phyloP scores from a whole-genome alignment of 2,888 invertebrate species.

The Megastigmus dorsalis region DNA sequence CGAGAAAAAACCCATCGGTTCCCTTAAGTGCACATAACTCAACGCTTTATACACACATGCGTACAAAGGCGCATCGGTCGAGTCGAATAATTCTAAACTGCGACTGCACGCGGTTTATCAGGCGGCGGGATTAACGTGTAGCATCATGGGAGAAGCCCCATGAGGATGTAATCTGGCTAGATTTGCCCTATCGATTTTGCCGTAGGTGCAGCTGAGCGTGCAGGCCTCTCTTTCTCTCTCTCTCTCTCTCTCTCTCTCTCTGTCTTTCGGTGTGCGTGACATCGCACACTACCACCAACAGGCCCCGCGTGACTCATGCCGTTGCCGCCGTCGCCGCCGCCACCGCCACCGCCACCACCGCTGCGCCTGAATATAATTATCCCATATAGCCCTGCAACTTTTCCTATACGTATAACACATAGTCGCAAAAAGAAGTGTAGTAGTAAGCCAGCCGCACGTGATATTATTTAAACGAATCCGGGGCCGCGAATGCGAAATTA shows the following conservation, averaged over 20 bases:
- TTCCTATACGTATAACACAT: too few species aligned
- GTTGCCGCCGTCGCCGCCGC: not conserved
- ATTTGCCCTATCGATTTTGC: slow-evolving; percentile 74
- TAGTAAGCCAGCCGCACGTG: too few species aligned
- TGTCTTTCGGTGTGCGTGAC: slow-evolving; percentile 52
- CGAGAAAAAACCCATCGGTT: too few species aligned
- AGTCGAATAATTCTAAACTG: slow-evolving; percentile 59
- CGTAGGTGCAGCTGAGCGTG: slow-evolving; percentile 65
- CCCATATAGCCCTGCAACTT: too few species aligned
- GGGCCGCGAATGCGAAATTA: slow-evolving; percentile 50
- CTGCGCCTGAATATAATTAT: too few species aligned
- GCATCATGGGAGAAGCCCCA: slow-evolving; percentile 72
- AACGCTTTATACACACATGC: too few species aligned
- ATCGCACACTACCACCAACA: slow-evolving; percentile 54
- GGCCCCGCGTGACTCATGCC: slow-evolving; percentile 49
- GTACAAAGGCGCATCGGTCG: too few species aligned
- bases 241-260: too few species aligned
- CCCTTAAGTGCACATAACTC: too few species aligned
- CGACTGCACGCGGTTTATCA: slow-evolving; percentile 61
- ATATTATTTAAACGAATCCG: slow-evolving; percentile 58
- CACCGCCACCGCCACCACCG: not conserved
- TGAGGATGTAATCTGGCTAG: slow-evolving; percentile 73
- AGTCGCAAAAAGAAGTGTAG: too few species aligned
- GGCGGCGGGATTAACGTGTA: slow-evolving; percentile 67
- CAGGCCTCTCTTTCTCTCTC: too few species aligned